Conservation (phyloP, 2,888 invertebrate species). For the Chelonus formosanus region DNA sequence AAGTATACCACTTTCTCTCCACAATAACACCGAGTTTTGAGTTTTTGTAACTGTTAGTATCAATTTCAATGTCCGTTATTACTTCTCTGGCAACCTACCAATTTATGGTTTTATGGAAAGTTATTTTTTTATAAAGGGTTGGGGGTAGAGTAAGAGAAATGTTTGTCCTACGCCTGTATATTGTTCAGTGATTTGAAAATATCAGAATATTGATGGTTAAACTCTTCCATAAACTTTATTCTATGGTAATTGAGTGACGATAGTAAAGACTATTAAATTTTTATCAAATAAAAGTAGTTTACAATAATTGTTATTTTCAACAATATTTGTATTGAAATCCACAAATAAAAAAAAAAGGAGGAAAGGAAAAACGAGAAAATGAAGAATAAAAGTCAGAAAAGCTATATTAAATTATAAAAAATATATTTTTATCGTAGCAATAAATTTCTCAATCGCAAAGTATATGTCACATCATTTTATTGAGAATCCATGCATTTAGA, state of each 20-base stretch:
- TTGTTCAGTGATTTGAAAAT: constrained; percentile 1
- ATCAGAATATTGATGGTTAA: background rate
- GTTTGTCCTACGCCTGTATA: background rate
- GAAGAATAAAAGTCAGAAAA: too few relatives aligned
- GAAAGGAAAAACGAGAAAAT: too few relatives aligned
- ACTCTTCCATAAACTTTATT: constrained; percentile 4
- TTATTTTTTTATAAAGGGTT: background rate
- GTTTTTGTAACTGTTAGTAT: constrained; percentile 7
- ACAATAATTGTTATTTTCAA: background rate
- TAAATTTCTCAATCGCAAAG: too few relatives aligned
- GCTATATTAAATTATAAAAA: too few relatives aligned
- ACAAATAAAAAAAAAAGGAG: too few relatives aligned
- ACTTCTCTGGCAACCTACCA: constrained; percentile 18
- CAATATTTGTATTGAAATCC: too few relatives aligned
- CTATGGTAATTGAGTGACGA: constrained; percentile 3
- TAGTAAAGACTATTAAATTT: constrained; percentile 4
- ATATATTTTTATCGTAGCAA: too few relatives aligned
- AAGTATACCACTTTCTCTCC: too few relatives aligned
- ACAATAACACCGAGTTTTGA: too few relatives aligned
- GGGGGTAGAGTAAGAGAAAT: background rate
- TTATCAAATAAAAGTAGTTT: background rate
- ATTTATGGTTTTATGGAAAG: constrained; percentile 14
- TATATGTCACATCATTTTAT: too few relatives aligned
- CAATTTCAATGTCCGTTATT: constrained; percentile 28
- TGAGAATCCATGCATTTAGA: too few relatives aligned